Base-by-base conservation (phyloP, 2,797 vertebrate genomes). In the Propithecus deckenii region DNA sequence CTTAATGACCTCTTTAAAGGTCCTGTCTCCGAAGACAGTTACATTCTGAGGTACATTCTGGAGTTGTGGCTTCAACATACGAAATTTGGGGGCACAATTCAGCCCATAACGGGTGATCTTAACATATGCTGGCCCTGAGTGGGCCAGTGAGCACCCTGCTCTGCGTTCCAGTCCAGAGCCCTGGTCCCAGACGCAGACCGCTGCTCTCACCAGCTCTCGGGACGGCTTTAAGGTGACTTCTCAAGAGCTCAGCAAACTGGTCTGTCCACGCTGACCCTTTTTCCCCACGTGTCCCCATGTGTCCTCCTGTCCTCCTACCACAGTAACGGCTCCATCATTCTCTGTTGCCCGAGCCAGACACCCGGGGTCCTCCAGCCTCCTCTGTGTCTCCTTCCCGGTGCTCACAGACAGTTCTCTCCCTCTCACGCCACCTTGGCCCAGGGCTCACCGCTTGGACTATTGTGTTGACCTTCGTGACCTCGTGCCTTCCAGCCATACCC, bases 91-190 rank as follows among this genome's bases (percentile, higher is more conserved):
- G 61, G 2, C 25, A 17, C 18, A 9, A 0, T 65, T 84, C 22
- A 12, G 15, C 52, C 35, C 46, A 1, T 2, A 12, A 2, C 2
- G 55, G 55, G 0, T 0, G 14, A 9, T 38, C 32, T 9, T 28
- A 6, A 38, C 35, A 7, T 13, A 8, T 1, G 14, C 28, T 22
- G 75, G 50, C 46, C 18, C 30, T 0, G 2, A 3, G 35, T 9
- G 22, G 48, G 41, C 23, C 57, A 3, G 2, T 7, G 1, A 8
- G 0, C 20, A 2, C 25, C 46, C 30, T 3, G 1, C 7, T 59
- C 23, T 5, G 0, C 0, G 1, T 7, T 71, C 50, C 9, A 2
- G n/a, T 55, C 71, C 18, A 4, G 17, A 11, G 22, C n/a, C 15
- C 43, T 57, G 1, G 0, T 61, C 13, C 20, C n/a, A 63, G 75